Evolutionary conservation across 1,140 invertebrate genomes (phyloP).

Genomic region (Drosophila mojavensis): DNA sequence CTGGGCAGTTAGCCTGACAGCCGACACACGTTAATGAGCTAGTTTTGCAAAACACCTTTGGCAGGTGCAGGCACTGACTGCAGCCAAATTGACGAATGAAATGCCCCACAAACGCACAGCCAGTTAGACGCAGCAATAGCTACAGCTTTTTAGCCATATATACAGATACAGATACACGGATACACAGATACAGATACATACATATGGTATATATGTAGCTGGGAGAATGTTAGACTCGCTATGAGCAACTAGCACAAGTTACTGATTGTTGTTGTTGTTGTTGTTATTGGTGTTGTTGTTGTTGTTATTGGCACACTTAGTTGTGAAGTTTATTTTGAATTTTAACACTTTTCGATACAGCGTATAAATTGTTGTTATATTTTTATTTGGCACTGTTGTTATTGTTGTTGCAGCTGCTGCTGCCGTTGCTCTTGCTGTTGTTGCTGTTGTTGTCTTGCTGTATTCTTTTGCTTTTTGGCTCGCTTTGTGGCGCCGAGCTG

Average conservation of each 20-base stretch:
- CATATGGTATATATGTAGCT: constrained; percentile 1
- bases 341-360: constrained; percentile 70
- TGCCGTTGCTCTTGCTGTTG: constrained; percentile 47
- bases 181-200: constrained; percentile 22
- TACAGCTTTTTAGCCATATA: constrained; percentile 6
- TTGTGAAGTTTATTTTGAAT: constrained; percentile 82
- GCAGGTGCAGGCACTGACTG: constrained; percentile 15
- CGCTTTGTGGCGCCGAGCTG: constrained; percentile 56
- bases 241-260: constrained; percentile 44
- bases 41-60: constrained; percentile 32
- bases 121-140: constrained; percentile 2
- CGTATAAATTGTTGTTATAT: constrained; percentile 50
- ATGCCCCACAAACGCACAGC: constrained; percentile 16
- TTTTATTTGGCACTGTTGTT: constrained; percentile 31
- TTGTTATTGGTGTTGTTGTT: constrained; percentile 43
- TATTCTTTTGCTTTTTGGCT: constrained; percentile 37
- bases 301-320: constrained; percentile 74
- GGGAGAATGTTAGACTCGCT: constrained; percentile 21
- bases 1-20: constrained; percentile 16
- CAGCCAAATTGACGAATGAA: constrained; percentile 46
- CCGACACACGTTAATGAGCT: constrained; percentile 39
- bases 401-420: constrained; percentile 51
- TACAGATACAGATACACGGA: constrained; percentile 10
- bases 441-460: constrained; percentile 34
- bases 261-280: constrained; percentile 45